Conservation (phyloP, 2,113 vertebrate species). For the Antechinus stuartii region DNA sequence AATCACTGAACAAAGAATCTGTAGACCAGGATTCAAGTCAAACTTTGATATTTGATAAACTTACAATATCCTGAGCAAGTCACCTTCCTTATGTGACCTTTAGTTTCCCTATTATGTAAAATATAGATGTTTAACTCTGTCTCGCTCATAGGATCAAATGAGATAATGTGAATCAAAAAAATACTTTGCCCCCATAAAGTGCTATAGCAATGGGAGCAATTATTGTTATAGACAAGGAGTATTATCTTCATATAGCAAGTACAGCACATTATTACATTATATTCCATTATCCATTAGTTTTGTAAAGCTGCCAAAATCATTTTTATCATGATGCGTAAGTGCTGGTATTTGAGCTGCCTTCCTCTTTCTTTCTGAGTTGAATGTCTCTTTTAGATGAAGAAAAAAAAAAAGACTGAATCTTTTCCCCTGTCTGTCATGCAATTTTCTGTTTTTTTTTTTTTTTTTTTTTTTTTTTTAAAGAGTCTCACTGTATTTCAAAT, state of each 20-base stretch:
- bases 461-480: constrained; percentile 38
- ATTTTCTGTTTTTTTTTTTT: constrained; percentile 44
- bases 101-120: not conserved
- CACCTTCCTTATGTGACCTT: not conserved
- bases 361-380: not conserved
- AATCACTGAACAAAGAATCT: not conserved
- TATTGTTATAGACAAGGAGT: not conserved
- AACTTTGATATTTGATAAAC: not conserved
- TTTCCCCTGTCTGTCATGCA: constrained; percentile 29
- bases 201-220: not conserved
- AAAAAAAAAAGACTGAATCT: constrained; percentile 49
- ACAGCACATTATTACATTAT: not conserved
- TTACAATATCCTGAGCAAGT: not conserved
- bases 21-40: not conserved
- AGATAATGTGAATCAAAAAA: not conserved
- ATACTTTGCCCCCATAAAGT: not conserved
- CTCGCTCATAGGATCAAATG: not conserved
- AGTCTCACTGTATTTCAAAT: constrained; percentile 37
- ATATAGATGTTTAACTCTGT: not conserved
- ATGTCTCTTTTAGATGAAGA: not conserved
- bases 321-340: constrained; percentile 33
- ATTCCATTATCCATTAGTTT: constrained; percentile 33
- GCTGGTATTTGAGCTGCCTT: constrained; percentile 29
- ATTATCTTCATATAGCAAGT: not conserved
- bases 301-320: not conserved